Percentiles rank a stretch among this genome's conserved stretches.
Evolutionary conservation across 1,140 invertebrate genomes (phyloP).

Genomic region (Thereuonema tuberculata): DNA sequence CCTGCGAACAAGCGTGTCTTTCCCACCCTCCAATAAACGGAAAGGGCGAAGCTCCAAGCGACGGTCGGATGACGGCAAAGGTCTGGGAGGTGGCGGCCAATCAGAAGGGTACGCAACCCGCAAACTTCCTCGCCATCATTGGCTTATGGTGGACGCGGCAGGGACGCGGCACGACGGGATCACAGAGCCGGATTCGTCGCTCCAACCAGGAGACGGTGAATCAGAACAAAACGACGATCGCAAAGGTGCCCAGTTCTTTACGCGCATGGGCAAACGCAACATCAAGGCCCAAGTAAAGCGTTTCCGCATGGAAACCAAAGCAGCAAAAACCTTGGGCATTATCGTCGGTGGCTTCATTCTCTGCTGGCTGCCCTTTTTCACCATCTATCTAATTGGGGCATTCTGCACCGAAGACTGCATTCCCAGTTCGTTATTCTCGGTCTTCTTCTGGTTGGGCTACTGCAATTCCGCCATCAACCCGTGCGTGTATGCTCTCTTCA

Average conservation of each 20-base stretch:
- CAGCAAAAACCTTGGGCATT: slow-evolving; percentile 82
- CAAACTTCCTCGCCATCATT: not conserved
- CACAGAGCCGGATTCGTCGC: not conserved
- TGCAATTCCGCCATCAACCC: slow-evolving; percentile 92
- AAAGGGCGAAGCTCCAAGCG: not conserved
- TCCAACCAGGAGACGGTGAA: not conserved
- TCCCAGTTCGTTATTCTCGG: slow-evolving; percentile 63
- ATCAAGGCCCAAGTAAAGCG: slow-evolving; percentile 72
- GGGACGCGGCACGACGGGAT: not conserved
- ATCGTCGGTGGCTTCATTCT: slow-evolving; percentile 86
- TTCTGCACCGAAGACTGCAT: slow-evolving; percentile 62
- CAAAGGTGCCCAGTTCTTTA: slow-evolving; percentile 26
- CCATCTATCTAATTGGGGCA: slow-evolving; percentile 70
- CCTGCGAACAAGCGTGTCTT: not conserved
- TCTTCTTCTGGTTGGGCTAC: slow-evolving; percentile 94
- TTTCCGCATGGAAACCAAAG: slow-evolving; percentile 82
- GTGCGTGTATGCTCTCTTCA: slow-evolving; percentile 80
- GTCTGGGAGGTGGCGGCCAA: too few species aligned
- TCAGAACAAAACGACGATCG: slow-evolving; percentile 8
- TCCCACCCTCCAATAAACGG: slow-evolving; percentile 11
- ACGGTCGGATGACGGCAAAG: not conserved
- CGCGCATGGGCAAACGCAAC: slow-evolving; percentile 65
- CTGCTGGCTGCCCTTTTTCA: slow-evolving; percentile 93
- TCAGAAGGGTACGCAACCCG: not conserved
- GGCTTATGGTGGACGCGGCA: not conserved